phyloP scores from a whole-genome alignment of 2,888 invertebrate species.

The Steinernema carpocapsae region DNA sequence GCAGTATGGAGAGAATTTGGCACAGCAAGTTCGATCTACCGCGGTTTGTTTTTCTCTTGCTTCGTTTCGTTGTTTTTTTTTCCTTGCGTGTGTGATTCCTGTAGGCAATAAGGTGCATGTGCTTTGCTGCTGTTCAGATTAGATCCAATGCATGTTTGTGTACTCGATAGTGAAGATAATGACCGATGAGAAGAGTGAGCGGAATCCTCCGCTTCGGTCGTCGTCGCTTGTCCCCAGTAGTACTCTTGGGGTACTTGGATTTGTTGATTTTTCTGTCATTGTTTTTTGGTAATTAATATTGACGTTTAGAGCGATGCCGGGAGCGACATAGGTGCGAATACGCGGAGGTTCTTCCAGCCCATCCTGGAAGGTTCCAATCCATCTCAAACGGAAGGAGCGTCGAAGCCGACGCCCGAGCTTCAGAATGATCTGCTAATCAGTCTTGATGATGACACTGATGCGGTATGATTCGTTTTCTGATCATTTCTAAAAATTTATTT shows the following conservation, averaged over 20 bases:
- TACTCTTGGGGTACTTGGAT: neutral
- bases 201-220: neutral
- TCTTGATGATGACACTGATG: slow-evolving; percentile 41
- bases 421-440: slow-evolving; percentile 38
- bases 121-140: slow-evolving; percentile 13
- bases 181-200: neutral
- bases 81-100: neutral
- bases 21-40: slow-evolving; percentile 58
- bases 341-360: slow-evolving; percentile 40
- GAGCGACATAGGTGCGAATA: slow-evolving; percentile 55
- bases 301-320: slow-evolving; percentile 59
- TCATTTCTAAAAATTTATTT: neutral
- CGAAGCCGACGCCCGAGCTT: neutral
- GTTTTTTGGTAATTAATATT: neutral
- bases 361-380: neutral
- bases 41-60: slow-evolving; percentile 46
- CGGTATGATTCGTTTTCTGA: neutral
- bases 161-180: slow-evolving; percentile 1
- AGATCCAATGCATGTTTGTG: slow-evolving; percentile 31
- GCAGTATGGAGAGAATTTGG: slow-evolving; percentile 62
- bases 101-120: neutral
- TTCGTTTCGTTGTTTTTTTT: neutral
- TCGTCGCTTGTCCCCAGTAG: slow-evolving; percentile 11
- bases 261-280: neutral
- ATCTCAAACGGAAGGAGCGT: neutral